Percentiles rank a stretch among this genome's conserved stretches.
Conservation (phyloP, 2,888 invertebrate genomes). For the Nudaria mundana region DNA sequence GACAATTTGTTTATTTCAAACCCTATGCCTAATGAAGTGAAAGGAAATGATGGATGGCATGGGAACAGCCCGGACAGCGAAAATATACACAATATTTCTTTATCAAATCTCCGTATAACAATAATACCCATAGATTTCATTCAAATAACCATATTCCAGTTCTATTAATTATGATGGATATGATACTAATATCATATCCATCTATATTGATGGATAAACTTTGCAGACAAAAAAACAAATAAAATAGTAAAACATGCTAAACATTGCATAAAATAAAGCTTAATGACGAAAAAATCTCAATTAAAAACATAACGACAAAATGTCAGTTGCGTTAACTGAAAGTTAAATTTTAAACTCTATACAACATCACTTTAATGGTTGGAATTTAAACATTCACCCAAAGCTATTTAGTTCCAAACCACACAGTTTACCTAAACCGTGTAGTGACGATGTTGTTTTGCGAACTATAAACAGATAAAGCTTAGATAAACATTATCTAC, state of each 20-base stretch:
- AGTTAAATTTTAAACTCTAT: no score
- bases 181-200: no score
- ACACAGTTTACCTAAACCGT: not conserved
- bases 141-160: conserved; percentile 29
- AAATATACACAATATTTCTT: conserved; percentile 48
- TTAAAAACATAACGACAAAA: no score
- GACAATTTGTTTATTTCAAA: conserved; percentile 59
- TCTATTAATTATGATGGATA: no score
- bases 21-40: conserved; percentile 72
- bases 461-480: not conserved
- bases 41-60: conserved; percentile 71
- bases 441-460: not conserved
- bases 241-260: no score
- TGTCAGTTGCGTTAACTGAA: no score
- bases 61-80: conserved; percentile 42
- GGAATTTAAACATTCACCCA: not conserved
- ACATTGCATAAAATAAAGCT: no score
- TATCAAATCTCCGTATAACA: conserved; percentile 35
- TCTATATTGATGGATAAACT: no score
- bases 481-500: not conserved
- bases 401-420: not conserved
- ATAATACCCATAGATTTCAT: conserved; percentile 35
- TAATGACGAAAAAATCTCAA: no score
- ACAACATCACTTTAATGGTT: not conserved
- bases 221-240: no score